Conservation (phyloP, 2,113 vertebrate species). For the Myxocyprinus asiaticus region DNA sequence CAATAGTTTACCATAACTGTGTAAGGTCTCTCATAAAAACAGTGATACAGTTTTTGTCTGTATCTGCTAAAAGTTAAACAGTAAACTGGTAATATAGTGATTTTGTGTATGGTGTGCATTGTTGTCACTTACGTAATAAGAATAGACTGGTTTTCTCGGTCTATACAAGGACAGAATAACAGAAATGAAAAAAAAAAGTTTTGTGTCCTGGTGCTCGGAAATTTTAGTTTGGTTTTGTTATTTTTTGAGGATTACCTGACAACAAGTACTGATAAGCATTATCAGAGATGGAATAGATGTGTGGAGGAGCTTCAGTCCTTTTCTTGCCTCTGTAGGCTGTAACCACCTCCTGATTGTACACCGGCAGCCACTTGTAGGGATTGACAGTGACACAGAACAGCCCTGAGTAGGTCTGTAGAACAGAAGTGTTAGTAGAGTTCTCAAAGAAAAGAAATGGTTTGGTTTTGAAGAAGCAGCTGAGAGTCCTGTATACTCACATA, state of each 20-base stretch:
- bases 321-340: constrained; percentile 87
- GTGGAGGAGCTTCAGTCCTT: constrained; percentile 86
- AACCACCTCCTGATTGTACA: constrained; percentile 85
- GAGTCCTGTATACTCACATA: constrained; percentile 75
- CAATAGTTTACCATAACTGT: background rate
- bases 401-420: constrained; percentile 85
- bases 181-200: constrained; percentile 20
- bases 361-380: constrained; percentile 87
- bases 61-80: too few relatives aligned
- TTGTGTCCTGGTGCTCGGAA: background rate
- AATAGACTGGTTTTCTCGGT: constrained; percentile 92
- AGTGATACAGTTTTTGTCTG: too few relatives aligned
- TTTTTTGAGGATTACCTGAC: constrained; percentile 69
- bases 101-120: background rate
- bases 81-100: too few relatives aligned
- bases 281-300: constrained; percentile 92
- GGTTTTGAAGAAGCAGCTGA: background rate
- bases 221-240: background rate
- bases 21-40: too few relatives aligned
- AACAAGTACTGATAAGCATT: constrained; percentile 90
- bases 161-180: constrained; percentile 62
- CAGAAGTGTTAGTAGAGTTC: background rate
- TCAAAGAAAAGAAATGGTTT: background rate
- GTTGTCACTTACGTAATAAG: constrained; percentile 84
- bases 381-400: constrained; percentile 89